Base-by-base conservation (phyloP, 2,888 invertebrate genomes). In the Erynnis tages region DNA sequence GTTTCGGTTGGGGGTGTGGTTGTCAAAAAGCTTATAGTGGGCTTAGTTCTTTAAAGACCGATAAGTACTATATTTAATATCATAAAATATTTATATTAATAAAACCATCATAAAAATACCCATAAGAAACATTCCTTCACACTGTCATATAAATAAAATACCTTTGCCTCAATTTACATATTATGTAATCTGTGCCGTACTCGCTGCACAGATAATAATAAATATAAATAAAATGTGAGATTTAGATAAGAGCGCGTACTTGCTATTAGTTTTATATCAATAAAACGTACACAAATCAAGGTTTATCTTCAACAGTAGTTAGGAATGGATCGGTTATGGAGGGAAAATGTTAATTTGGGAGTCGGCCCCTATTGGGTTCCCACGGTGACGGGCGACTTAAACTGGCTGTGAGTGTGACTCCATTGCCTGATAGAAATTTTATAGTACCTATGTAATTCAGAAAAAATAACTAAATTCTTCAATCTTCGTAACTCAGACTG, bases 331-430 rank as follows among this genome's bases (percentile, higher is more conserved):
- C 25, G 25, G 41, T 34, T 34, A 41, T 41, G 10, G 34, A 17
- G 35, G 37, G 43, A 43, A 50, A 50, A 50, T 50, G 43, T 50
- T 43, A 50, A 50, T 50, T 50, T 43, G 27, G 21, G 32, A 25
- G 35, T 27, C 10, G 40, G 21, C 32, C 14, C 17, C 13, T 16
- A 5, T 40, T n/a, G 17, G 19, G 38, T 50, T 50, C 50, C 34
- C 50, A 50, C 50, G 50, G 16, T 25, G 17, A 7, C 16, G 21
- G 19, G 2, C 8, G 5, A 19, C 6, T 35, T 19, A 17, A 14
- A 14, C 19, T 30, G n/a, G n/a, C n/a, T n/a, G n/a, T n/a, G n/a
- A n/a, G n/a, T n/a, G n/a, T n/a, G n/a, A n/a, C n/a, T n/a, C n/a
- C n/a, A n/a, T n/a, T n/a, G n/a, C n/a, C n/a, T n/a, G n/a, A n/a